Evolutionary conservation across 2,888 invertebrate genomes (phyloP), one percentile per base, ranked within the genome.

Genomic region (Drosophila basisetae): DNA sequence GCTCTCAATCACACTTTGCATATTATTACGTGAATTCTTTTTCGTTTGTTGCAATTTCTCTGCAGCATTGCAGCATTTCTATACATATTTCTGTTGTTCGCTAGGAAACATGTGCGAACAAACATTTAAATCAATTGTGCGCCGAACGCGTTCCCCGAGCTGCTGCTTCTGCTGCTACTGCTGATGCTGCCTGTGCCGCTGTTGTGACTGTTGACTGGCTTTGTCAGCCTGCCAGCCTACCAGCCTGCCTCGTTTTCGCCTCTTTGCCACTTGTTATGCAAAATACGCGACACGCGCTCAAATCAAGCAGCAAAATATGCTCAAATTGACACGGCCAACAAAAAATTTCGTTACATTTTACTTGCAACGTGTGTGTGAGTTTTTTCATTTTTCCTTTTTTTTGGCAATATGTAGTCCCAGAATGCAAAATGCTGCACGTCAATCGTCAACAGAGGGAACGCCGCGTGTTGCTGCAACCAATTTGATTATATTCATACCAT

Each of bases 51-150:
- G 68, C 79, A 28, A 28, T 71, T 70, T 53, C 70, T 74, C 50
- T 50, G 63, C 63, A 31, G 16, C 61, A 31, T 56, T 54, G 66
- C 65, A 58, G 49, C 41, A 16, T 54, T 25, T 41, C 22, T 52
- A 50, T 56, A 56, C 56, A 56, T 56, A 39, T 55, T 64, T 28
- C 33, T 60, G 56, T 33, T 70, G 64, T 41, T 56, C 66, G 52
- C 67, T 68, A 72, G 58, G 61, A 65, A 89, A 87, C 85, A 86
- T 86, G 85, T 87, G 87, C 89, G 87, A 47, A 47, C 89, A 89
- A 89, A 86, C 89, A 86, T 89, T 85, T 86, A 86, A 86, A 87
- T 86, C 85, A 86, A 86, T 86, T 86, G 85, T 84, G 87, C 68
- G 72, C 67, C 81, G 53, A 76, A 77, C 65, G 62, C 50, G 22